Evolutionary conservation across 2,797 vertebrate species (phyloP).

Genomic region (Mus spretus): DNA sequence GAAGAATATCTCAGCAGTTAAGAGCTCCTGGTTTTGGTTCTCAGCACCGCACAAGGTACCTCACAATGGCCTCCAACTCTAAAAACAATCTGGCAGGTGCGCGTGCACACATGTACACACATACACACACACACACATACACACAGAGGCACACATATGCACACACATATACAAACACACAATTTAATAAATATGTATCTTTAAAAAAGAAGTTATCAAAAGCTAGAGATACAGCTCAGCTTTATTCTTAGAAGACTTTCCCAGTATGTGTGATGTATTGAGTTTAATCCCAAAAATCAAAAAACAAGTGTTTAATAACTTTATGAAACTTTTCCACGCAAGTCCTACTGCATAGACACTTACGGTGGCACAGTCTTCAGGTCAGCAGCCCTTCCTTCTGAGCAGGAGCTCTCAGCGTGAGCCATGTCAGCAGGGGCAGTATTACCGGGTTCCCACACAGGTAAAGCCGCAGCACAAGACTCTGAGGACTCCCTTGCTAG

Average conservation of each 20-base stretch:
- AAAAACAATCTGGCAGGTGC: not conserved
- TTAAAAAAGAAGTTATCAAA: constrained; percentile 10
- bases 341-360: constrained; percentile 77
- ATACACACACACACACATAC: not conserved
- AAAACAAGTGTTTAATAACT: not conserved
- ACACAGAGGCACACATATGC: not conserved
- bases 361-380: constrained; percentile 81
- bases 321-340: constrained; percentile 18
- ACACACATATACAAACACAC: not conserved
- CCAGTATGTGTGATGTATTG: not conserved
- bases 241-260: not conserved
- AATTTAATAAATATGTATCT: not conserved
- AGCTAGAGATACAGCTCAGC: not conserved
- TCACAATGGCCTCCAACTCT: not conserved
- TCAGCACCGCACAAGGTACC: not conserved
- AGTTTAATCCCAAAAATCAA: not conserved
- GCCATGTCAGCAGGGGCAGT: constrained; percentile 39
- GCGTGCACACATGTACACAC: too few relatives aligned
- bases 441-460: constrained; percentile 47
- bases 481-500: constrained; percentile 53
- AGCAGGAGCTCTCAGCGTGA: constrained; percentile 56
- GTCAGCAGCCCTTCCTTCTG: constrained; percentile 59
- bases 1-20: not conserved
- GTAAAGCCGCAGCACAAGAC: constrained; percentile 22
- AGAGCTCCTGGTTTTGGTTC: not conserved